These are phyloP conservation scores for Macrostomum lignano DNA, from an alignment of 1,140 invertebrate species.

Conservation along the genomic window DNA sequence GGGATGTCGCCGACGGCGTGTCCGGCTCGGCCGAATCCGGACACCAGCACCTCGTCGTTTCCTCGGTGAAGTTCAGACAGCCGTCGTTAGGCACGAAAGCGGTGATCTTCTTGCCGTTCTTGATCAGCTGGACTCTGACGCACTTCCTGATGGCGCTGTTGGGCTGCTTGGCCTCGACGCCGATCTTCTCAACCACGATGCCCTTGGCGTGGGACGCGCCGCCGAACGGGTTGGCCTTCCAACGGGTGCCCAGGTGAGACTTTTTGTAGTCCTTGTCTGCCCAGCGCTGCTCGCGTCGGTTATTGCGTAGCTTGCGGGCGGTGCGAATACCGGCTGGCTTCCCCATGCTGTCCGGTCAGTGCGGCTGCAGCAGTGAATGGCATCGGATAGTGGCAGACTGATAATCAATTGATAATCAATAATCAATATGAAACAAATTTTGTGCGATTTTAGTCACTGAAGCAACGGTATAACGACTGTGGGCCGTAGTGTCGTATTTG, in stretches of 20 bases:
- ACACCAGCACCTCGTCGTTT: slow-evolving; percentile 98
- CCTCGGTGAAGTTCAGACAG: slow-evolving; percentile 96
- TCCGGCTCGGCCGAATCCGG: slow-evolving; percentile 96
- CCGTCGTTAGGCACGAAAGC: slow-evolving; percentile 96
- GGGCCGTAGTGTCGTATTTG: no score
- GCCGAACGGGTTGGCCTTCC: slow-evolving; percentile 99
- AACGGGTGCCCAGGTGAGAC: slow-evolving; percentile 88
- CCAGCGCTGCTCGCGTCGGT: slow-evolving; percentile 3
- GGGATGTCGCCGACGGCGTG: slow-evolving; percentile 99
- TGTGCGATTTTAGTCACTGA: no score
- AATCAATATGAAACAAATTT: no score
- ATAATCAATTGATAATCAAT: no score
- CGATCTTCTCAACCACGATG: slow-evolving; percentile 90
- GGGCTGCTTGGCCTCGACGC: slow-evolving; percentile 98
- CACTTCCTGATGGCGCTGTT: slow-evolving; percentile 98
- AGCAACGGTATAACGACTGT: no score
- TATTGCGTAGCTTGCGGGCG: not conserved
- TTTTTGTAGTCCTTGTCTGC: slow-evolving; percentile 51
- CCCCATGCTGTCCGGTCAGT: no score
- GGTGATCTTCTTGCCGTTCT: slow-evolving; percentile 98
- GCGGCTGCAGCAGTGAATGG: no score
- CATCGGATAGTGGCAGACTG: no score
- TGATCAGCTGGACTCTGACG: slow-evolving; percentile 94
- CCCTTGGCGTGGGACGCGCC: slow-evolving; percentile 98
- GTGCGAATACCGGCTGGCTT: slow-evolving; percentile 6